Evolutionary conservation across 2,113 vertebrate species (phyloP), one percentile per base, ranked within the genome.

Genomic region (Caranx melampygus): DNA sequence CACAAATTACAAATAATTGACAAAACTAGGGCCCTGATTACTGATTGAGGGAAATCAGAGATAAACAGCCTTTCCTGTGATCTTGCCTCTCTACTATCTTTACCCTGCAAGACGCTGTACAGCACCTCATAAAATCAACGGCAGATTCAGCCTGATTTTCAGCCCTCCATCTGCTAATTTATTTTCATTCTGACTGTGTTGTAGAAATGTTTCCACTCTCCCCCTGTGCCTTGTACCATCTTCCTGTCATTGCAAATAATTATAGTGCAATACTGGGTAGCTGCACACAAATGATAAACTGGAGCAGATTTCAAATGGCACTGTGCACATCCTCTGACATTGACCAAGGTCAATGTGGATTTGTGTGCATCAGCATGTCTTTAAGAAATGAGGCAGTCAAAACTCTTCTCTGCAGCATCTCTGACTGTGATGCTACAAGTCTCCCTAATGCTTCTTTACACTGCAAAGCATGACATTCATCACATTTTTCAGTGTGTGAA

Each of bases 1-100:
- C 76, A 89, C 84, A 90, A 88, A 90, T 91, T 89, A 89, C 79
- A 90, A 93, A 93, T 93, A 91, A 92, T 87, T 91, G 91, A 92
- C 86, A 89, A 92, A 91, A 86, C 74, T 78, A 77, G 85, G 88
- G 70, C 51, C 72, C 81, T 81, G 79, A 89, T 89, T 90, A 92
- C 87, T 82, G 90, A 91, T 90, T 77, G 80, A 79, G 85, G 83
- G 79, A 89, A 91, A 88, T 92, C 78, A 91, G 89, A 92, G 83
- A 93, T 84, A 89, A 87, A 91, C 71, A 82, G 81, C 88, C 81
- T 87, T 89, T 65, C 82, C 68, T 81, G 75, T 73, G 64, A 82
- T 83, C 66, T 42, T 73, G 63, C 42, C 37, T 21, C 79, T 72
- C 42, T 21, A 13, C 76, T 59, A 34, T 66, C 66, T 47, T 82